Conservation (phyloP, 2,113 vertebrate species). For the Pristiophorus japonicus region DNA sequence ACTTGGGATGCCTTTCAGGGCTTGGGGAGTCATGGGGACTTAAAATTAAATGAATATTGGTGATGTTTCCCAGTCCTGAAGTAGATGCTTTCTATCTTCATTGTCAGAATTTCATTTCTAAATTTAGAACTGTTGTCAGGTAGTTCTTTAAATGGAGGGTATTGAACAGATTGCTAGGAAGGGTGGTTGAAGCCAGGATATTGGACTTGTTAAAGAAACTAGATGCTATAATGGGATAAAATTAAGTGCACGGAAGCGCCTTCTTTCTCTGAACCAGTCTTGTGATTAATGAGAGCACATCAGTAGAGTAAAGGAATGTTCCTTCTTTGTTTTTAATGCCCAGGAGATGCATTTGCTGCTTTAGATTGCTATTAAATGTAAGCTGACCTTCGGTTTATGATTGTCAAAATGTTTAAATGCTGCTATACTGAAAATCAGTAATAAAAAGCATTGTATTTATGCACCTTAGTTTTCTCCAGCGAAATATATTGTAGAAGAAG, state of each 20-base stretch:
- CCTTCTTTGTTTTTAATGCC: neutral
- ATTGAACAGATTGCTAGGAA: neutral
- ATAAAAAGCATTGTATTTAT: neutral
- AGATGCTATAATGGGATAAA: neutral
- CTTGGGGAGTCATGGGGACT: neutral
- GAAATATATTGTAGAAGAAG: slow-evolving; percentile 46
- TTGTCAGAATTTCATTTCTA: neutral
- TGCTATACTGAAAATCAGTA: neutral
- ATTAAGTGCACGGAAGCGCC: neutral
- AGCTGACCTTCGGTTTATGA: neutral
- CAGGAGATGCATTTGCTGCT: neutral
- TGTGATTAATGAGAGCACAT: neutral
- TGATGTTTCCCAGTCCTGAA: neutral
- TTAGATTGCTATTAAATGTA: neutral
- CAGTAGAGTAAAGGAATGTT: neutral
- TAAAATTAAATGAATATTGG: neutral
- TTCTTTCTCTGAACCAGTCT: neutral
- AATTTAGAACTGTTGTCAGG: neutral
- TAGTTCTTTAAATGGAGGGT: neutral
- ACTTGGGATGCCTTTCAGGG: neutral
- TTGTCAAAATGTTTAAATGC: neutral
- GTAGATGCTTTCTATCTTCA: neutral
- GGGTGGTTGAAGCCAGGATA: neutral
- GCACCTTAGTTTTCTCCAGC: slow-evolving; percentile 52
- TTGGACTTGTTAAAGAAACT: neutral